Conservation (phyloP, 2,888 invertebrate species). For the Disparrhopalites patrizii region DNA sequence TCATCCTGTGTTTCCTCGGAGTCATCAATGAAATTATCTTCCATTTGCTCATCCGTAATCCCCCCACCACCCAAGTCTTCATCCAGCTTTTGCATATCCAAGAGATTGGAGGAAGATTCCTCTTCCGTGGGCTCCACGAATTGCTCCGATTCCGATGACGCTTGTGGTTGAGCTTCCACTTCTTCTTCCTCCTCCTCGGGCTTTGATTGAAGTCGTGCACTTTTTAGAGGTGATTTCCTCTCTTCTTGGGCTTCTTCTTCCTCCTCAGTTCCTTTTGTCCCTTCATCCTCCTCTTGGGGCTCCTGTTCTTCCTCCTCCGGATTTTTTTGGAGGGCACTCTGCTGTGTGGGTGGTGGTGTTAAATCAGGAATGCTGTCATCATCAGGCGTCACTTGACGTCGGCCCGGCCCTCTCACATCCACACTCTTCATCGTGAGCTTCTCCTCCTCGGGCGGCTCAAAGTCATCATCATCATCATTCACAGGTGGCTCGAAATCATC, state of each 20-base stretch:
- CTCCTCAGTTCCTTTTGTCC: conserved; percentile 32
- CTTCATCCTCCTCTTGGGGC: conserved; percentile 52
- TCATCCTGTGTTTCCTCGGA: conserved; percentile 11
- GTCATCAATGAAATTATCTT: conserved; percentile 26
- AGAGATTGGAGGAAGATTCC: background rate
- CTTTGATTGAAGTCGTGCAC: no score
- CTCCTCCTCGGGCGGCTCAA: background rate
- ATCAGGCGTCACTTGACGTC: background rate
- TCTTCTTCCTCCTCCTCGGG: background rate
- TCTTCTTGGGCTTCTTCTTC: conserved; percentile 10
- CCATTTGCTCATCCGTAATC: conserved; percentile 33
- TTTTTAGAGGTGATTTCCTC: no score
- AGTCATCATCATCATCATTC: conserved; percentile 15
- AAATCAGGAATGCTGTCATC: conserved; percentile 10
- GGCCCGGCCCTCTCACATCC: background rate
- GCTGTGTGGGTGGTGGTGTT: conserved; percentile 18
- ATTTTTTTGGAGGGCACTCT: background rate
- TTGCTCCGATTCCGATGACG: background rate
- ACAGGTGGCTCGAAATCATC: conserved; percentile 14
- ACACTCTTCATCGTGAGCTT: background rate
- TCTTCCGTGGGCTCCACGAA: no score
- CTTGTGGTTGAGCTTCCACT: background rate
- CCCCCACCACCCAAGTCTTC: conserved; percentile 3
- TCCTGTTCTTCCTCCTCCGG: conserved; percentile 10
- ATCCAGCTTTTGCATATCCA: conserved; percentile 9